Conservation (phyloP, 1,140 invertebrate genomes). For the Drosophila dunni region DNA sequence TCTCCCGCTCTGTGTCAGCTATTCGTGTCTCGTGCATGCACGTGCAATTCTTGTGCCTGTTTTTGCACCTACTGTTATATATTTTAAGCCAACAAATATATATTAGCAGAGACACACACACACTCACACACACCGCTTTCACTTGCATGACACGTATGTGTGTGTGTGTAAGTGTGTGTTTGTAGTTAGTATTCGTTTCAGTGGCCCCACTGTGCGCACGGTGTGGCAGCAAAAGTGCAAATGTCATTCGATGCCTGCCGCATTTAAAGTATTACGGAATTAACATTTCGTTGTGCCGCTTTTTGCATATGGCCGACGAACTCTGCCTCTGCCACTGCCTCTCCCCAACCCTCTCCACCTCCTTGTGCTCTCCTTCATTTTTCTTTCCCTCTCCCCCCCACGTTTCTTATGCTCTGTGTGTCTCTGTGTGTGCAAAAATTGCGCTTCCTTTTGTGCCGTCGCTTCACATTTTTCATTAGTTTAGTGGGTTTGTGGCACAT, state of each 20-base stretch:
- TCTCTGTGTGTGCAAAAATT: constrained; percentile 71
- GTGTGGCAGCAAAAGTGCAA: constrained; percentile 79
- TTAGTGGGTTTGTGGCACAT: constrained; percentile 83
- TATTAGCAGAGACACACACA: constrained; percentile 59
- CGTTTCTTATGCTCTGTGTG: constrained; percentile 28
- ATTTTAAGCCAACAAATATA: constrained; percentile 60
- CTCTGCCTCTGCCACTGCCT: constrained; percentile 16
- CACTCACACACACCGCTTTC: constrained; percentile 52
- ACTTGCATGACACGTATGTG: constrained; percentile 68
- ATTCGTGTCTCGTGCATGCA: constrained; percentile 40
- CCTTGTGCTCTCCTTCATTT: background rate
- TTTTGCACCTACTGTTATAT: constrained; percentile 74
- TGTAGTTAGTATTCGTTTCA: constrained; percentile 38
- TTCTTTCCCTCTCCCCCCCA: no score
- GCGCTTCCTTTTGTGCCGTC: constrained; percentile 81
- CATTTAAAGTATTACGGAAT: constrained; percentile 83
- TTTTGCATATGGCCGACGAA: constrained; percentile 49
- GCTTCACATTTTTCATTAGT: constrained; percentile 83
- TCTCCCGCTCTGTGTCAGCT: constrained; percentile 39
- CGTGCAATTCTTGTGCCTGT: constrained; percentile 69
- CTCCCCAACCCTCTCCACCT: background rate
- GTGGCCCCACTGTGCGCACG: constrained; percentile 72
- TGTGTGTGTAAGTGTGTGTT: constrained; percentile 7
- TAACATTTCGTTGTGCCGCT: constrained; percentile 80
- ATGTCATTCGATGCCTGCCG: constrained; percentile 82